Evolutionary conservation across 2,888 invertebrate genomes (phyloP).

Genomic region (Temnothorax ravouxi): DNA sequence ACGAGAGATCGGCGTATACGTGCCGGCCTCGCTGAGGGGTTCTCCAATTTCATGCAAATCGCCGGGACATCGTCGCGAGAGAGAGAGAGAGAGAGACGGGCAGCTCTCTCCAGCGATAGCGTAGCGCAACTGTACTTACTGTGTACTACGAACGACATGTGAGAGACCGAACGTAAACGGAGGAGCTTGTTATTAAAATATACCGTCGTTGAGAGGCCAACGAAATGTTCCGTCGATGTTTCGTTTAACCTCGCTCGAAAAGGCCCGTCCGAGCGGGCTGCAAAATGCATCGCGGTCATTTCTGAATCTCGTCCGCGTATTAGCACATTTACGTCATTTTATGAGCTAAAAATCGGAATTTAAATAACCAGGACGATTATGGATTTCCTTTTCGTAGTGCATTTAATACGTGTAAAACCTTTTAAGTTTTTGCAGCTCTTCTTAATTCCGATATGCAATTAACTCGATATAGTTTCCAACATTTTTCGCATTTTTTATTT

Average conservation of each 20-base stretch:
- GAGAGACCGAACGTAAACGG: slow-evolving; percentile 31
- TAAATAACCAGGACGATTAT: neutral
- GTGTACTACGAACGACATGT: slow-evolving; percentile 28
- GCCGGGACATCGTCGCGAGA: slow-evolving; percentile 64
- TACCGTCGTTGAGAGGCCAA: slow-evolving; percentile 63
- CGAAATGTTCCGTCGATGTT: slow-evolving; percentile 37
- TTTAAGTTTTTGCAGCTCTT: neutral
- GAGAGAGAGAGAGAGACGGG: slow-evolving; percentile 30
- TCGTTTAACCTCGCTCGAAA: slow-evolving; percentile 31
- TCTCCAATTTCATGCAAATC: slow-evolving; percentile 83
- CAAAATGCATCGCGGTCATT: slow-evolving; percentile 28
- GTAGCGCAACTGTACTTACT: slow-evolving; percentile 4
- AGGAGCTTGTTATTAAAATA: slow-evolving; percentile 74
- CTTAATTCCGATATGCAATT: neutral
- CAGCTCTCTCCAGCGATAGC: neutral
- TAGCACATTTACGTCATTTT: neutral
- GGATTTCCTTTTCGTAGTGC: neutral
- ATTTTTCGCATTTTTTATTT: neutral
- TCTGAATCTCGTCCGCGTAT: neutral
- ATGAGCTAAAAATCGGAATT: neutral
- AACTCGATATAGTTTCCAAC: slow-evolving; percentile 11
- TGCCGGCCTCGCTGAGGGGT: slow-evolving; percentile 66
- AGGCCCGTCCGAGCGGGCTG: neutral
- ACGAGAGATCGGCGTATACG: slow-evolving; percentile 72
- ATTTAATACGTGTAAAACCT: neutral